phyloP scores from a whole-genome alignment of 2,113 vertebrate species.

The Leptobrachium ailaonicum region DNA sequence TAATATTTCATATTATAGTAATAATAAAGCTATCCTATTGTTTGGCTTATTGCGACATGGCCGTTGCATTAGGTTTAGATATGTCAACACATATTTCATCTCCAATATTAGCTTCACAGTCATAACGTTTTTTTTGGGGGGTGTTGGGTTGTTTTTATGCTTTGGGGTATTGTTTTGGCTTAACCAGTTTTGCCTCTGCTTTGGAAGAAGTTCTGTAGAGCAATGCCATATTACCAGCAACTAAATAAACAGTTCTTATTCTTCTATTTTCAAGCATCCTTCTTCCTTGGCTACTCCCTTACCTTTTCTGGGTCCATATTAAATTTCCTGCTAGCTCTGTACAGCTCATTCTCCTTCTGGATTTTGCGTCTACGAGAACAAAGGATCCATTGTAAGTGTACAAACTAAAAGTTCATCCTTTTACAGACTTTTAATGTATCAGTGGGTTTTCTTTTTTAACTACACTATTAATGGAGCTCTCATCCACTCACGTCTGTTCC shows the following conservation, averaged over 20 bases:
- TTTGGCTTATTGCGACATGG: too few species aligned
- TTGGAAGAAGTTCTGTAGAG: not conserved
- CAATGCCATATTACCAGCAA: not conserved
- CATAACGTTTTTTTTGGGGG: too few species aligned
- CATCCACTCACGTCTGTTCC: conserved; percentile 14
- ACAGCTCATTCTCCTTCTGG: conserved; percentile 40
- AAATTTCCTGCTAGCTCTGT: conserved; percentile 39
- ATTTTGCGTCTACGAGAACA: conserved; percentile 25
- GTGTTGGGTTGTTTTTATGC: too few species aligned
- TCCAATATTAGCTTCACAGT: too few species aligned
- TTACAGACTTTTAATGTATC: not conserved
- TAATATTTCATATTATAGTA: too few species aligned
- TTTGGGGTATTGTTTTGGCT: too few species aligned
- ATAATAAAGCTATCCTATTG: too few species aligned
- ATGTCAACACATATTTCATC: too few species aligned
- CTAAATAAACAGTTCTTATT: not conserved
- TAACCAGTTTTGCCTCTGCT: too few species aligned
- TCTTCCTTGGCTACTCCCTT: not conserved
- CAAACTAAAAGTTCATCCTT: not conserved
- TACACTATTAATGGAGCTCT: too few species aligned
- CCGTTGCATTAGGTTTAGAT: too few species aligned
- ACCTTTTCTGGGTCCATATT: conserved; percentile 45
- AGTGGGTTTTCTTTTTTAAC: not conserved
- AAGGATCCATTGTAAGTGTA: not conserved
- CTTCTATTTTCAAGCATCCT: not conserved